These are phyloP conservation scores for Cheilosia soror DNA, from an alignment of 2,888 invertebrate genomes.

Conservation along the genomic window DNA sequence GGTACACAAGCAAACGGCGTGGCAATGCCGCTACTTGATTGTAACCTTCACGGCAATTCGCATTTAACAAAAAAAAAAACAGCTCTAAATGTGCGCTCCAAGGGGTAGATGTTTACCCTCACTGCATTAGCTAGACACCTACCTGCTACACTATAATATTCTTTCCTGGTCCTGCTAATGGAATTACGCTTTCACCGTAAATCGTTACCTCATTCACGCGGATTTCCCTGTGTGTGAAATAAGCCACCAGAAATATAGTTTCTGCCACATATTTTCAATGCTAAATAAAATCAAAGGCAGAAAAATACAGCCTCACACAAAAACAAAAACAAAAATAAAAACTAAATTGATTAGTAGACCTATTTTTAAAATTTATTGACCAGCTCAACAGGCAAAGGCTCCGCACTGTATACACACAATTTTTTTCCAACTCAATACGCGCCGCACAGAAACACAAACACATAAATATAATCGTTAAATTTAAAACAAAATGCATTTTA, in stretches of 20 bases:
- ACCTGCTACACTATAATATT: background rate
- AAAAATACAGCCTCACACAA: background rate
- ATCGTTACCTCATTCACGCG: constrained; percentile 32
- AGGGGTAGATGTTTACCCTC: background rate
- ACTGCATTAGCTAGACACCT: background rate
- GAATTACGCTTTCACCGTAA: constrained; percentile 38
- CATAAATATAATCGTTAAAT: constrained; percentile 23
- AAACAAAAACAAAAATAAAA: background rate
- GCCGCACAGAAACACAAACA: background rate
- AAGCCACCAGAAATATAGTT: constrained; percentile 23
- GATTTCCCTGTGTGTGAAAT: background rate
- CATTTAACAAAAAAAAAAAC: constrained; percentile 22
- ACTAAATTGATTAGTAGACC: constrained; percentile 31
- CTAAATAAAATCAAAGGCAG: constrained; percentile 10
- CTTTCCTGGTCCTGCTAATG: constrained; percentile 21
- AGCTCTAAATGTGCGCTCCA: background rate
- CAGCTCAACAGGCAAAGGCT: constrained; percentile 2
- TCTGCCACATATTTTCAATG: constrained; percentile 3
- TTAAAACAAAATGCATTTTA: constrained; percentile 21
- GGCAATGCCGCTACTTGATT: constrained; percentile 1
- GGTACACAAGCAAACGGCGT: background rate
- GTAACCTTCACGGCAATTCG: constrained; percentile 18
- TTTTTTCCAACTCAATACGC: background rate
- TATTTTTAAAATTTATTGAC: constrained; percentile 49
- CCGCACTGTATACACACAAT: background rate